Evolutionary conservation across 1,140 invertebrate species (phyloP), one percentile per base, ranked within the genome.

Genomic region (Lasaia peninsularis): DNA sequence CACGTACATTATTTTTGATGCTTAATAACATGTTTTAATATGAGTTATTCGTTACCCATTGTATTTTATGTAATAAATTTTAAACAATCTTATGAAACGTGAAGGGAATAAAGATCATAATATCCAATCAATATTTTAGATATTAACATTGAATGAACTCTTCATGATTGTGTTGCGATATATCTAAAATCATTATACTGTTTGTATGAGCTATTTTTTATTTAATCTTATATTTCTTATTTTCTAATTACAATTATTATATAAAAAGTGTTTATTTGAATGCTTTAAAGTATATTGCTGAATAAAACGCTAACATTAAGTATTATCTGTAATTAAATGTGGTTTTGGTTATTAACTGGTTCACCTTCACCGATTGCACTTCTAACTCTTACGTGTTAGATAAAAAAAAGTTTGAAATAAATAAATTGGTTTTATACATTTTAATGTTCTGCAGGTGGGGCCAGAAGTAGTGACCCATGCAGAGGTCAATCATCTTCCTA

Each of bases 401-500:
- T 16, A n/a, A 8, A 32, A 0, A 12, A 32, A 9, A 16, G 8
- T 52, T 31, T 4, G 12, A 32, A 16, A 7, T 51, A 11, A 14
- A 31, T 16, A 32, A 9, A n/a, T n/a, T n/a, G n/a, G n/a, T n/a
- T n/a, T 34, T n/a, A 16, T 21, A 49, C 10, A 16, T 35, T 12
- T 40, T 53, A 51, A 18, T n/a, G 63, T 18, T 58, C 52, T 35
- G 2, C 61, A 89, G 85, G 78, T 54, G 74, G 84, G 68, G 67
- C 80, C 84, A 63, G 89, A 89, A 69, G 72, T 89, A 68, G 89
- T 90, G 89, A 90, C 88, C 56, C 89, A 79, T 88, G 89, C 80
- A 62, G 88, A 89, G 84, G 89, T 90, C 88, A 89, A 90, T 86
- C 89, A 90, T 89, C 87, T 86, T 86, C 88, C 77, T 89, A 89